phyloP scores from a whole-genome alignment of 2,888 invertebrate genomes.

The Danaus chrysippus region DNA sequence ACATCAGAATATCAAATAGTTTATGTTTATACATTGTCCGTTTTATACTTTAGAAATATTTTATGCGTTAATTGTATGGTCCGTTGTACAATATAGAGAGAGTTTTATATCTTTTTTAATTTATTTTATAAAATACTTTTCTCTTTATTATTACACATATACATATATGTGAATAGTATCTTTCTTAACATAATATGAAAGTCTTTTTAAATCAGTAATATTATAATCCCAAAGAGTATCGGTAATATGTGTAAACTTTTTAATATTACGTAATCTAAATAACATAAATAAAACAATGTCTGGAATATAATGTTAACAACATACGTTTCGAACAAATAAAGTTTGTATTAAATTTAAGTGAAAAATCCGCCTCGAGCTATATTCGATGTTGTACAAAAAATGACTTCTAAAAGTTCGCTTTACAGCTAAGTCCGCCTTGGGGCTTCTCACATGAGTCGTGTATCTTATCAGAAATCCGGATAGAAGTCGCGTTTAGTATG shows the following conservation, averaged over 20 bases:
- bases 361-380: slow-evolving; percentile 25
- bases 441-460: slow-evolving; percentile 32
- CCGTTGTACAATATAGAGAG: background rate
- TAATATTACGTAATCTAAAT: no score
- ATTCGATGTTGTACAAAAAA: slow-evolving; percentile 30
- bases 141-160: no score
- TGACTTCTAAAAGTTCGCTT: slow-evolving; percentile 27
- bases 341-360: slow-evolving; percentile 20
- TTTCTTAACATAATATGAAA: no score
- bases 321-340: slow-evolving; percentile 1
- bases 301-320: background rate
- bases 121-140: background rate
- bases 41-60: slow-evolving; percentile 6
- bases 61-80: slow-evolving; percentile 1
- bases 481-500: slow-evolving; percentile 16
- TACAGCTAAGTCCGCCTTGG: slow-evolving; percentile 32
- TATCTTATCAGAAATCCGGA: slow-evolving; percentile 36
- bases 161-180: no score
- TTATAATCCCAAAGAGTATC: no score
- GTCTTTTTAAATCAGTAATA: no score
- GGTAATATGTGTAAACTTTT: no score
- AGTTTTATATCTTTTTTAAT: background rate
- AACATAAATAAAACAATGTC: background rate
- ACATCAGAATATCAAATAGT: slow-evolving; percentile 7
- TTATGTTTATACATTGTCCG: slow-evolving; percentile 1